Evolutionary conservation across 2,888 invertebrate genomes (phyloP).

Genomic region (Strigamia crassipes): DNA sequence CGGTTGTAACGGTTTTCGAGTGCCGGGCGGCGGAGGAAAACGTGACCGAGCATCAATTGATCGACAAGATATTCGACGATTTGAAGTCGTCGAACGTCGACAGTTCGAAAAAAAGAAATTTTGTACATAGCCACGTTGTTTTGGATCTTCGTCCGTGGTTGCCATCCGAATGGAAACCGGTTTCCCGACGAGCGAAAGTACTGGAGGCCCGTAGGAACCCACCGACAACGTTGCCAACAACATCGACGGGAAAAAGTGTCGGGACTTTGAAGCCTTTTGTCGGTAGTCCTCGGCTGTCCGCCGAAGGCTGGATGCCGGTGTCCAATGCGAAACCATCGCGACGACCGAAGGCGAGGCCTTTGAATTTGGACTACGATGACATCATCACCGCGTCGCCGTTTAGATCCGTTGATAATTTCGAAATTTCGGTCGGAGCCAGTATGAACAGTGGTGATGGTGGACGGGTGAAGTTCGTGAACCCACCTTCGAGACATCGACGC

Average conservation of each 20-base stretch:
- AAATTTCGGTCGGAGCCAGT: slow-evolving; percentile 36
- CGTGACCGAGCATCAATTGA: neutral
- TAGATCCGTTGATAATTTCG: slow-evolving; percentile 20
- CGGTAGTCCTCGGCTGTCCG: slow-evolving; percentile 3
- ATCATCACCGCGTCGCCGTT: slow-evolving; percentile 43
- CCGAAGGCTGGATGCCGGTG: slow-evolving; percentile 41
- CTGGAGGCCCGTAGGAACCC: neutral
- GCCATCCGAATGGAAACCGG: neutral
- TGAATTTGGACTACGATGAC: slow-evolving; percentile 31
- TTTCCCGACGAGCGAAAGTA: neutral
- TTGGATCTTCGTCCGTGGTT: neutral
- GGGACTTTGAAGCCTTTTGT: slow-evolving; percentile 19
- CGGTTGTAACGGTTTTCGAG: neutral
- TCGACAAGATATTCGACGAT: neutral
- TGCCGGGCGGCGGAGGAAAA: neutral
- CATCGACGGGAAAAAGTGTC: neutral
- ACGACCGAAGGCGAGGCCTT: neutral
- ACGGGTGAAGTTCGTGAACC: neutral
- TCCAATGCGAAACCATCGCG: neutral
- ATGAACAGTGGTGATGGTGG: neutral
- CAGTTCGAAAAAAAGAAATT: neutral
- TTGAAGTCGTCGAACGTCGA: neutral
- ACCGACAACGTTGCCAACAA: neutral
- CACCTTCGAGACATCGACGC: neutral
- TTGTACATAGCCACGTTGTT: neutral